These are phyloP conservation scores for Danio kyathit DNA, from an alignment of 2,797 vertebrate species.

Conservation along the genomic window DNA sequence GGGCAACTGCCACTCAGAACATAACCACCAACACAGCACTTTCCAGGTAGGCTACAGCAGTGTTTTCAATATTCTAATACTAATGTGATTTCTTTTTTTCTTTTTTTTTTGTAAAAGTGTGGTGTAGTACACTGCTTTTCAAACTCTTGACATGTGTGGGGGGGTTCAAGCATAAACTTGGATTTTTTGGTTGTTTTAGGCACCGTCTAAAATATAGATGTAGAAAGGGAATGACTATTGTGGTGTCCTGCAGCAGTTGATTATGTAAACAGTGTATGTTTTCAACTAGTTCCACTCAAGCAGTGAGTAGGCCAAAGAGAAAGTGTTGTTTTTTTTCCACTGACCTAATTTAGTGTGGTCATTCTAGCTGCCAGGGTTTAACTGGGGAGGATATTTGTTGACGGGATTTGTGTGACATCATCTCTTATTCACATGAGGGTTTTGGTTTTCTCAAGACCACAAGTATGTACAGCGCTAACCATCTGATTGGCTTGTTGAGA, in stretches of 20 bases:
- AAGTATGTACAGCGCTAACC: not conserved
- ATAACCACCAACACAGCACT: constrained; percentile 62
- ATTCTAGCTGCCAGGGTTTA: constrained; percentile 60
- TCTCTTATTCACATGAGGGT: constrained; percentile 57
- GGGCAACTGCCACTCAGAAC: constrained; percentile 62
- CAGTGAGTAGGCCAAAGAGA: constrained; percentile 40
- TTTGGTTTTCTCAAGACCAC: constrained; percentile 52
- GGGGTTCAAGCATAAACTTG: not conserved
- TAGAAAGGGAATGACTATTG: not conserved
- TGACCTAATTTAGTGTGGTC: constrained; percentile 55
- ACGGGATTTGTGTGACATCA: constrained; percentile 59
- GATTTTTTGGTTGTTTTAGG: not conserved
- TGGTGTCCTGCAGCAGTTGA: not conserved
- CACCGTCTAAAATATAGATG: not conserved
- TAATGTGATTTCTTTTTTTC: not conserved
- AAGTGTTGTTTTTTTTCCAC: constrained; percentile 60
- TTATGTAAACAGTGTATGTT: constrained; percentile 21
- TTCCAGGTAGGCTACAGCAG: constrained; percentile 65
- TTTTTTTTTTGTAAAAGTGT: not conserved
- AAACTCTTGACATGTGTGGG: not conserved
- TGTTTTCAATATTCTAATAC: not conserved
- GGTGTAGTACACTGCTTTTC: not conserved
- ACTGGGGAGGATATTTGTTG: constrained; percentile 55
- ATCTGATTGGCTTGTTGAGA: not conserved
- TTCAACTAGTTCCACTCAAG: constrained; percentile 10